Conservation (phyloP, 2,888 invertebrate genomes). For the Andrena praecox region DNA sequence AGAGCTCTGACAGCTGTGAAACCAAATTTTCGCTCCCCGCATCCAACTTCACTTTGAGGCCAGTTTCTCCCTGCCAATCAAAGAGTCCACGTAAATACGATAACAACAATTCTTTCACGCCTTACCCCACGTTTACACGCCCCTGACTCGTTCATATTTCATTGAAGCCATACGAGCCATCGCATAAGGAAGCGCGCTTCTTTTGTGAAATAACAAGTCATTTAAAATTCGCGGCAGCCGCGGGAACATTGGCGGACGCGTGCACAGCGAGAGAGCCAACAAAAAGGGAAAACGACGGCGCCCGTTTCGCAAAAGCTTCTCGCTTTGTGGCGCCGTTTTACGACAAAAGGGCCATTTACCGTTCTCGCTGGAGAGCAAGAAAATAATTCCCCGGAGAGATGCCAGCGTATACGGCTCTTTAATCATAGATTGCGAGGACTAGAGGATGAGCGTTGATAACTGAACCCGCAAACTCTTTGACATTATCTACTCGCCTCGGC, state of each 20-base stretch:
- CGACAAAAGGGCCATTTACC: constrained; percentile 63
- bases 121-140: no score
- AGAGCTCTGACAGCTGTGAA: no score
- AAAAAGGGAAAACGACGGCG: constrained; percentile 36
- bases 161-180: not conserved
- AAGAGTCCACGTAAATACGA: no score
- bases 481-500: constrained; percentile 71
- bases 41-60: no score
- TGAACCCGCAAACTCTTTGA: constrained; percentile 49
- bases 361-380: constrained; percentile 27
- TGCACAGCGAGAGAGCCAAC: constrained; percentile 24
- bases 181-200: not conserved
- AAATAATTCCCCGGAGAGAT: constrained; percentile 56
- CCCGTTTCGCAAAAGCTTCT: constrained; percentile 30
- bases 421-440: constrained; percentile 62
- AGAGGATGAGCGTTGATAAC: constrained; percentile 67
- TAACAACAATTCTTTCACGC: no score
- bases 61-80: no score
- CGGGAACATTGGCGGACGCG: constrained; percentile 22
- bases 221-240: constrained; percentile 38
- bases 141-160: no score
- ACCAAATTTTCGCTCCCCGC: no score
- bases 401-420: constrained; percentile 44
- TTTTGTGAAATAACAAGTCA: constrained; percentile 36
- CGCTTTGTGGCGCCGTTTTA: constrained; percentile 54